Evolutionary conservation across 2,797 vertebrate genomes (phyloP).

Genomic region (Clamator glandarius): DNA sequence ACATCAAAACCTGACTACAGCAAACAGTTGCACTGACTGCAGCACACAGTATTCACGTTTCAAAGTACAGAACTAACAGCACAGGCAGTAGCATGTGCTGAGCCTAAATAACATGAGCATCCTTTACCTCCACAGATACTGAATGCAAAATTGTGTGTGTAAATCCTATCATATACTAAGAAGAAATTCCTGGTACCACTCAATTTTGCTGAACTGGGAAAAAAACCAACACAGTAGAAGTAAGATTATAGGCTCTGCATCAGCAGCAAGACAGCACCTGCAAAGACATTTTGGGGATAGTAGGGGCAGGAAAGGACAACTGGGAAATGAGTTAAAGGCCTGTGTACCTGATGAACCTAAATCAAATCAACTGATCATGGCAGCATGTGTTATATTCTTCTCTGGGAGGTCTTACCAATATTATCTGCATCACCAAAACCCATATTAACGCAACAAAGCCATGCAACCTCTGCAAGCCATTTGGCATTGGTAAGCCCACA

Average conservation of each 20-base stretch:
- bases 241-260: not conserved
- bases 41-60: not conserved
- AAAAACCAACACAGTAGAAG: not conserved
- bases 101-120: not conserved
- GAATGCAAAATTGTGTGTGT: not conserved
- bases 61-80: not conserved
- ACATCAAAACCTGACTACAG: not conserved
- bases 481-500: not conserved
- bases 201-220: not conserved
- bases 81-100: not conserved
- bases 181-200: not conserved
- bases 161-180: not conserved
- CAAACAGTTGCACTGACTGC: not conserved
- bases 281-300: not conserved
- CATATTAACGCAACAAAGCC: not conserved
- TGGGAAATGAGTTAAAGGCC: not conserved
- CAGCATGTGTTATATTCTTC: not conserved
- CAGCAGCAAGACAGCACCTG: not conserved
- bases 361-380: not conserved
- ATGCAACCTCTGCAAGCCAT: not conserved
- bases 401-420: not conserved
- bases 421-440: not conserved
- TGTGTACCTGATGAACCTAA: not conserved
- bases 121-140: not conserved
- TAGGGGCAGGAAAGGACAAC: not conserved